Conservation (phyloP, 2,797 vertebrate species). For the Alfaro cultratus region DNA sequence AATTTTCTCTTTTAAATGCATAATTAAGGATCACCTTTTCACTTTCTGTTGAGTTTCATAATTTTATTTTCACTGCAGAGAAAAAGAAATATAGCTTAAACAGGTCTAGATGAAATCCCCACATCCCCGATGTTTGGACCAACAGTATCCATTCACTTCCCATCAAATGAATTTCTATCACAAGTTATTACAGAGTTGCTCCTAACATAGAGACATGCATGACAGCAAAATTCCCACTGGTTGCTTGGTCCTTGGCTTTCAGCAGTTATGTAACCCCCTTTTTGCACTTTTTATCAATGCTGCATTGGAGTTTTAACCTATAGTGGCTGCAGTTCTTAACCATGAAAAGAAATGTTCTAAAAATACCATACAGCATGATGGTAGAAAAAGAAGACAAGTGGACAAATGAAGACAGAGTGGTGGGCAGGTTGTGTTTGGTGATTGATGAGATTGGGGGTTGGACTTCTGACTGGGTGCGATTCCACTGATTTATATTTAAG, state of each 20-base stretch:
- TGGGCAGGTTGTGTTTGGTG: conserved; percentile 56
- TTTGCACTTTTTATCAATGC: neutral
- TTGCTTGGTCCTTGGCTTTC: neutral
- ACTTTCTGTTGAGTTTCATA: neutral
- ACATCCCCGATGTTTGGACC: neutral
- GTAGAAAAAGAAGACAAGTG: conserved; percentile 37
- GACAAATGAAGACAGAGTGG: conserved; percentile 61
- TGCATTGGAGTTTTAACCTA: neutral
- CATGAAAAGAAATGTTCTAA: conserved; percentile 9
- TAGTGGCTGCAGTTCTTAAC: neutral
- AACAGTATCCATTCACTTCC: neutral
- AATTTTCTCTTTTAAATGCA: conserved; percentile 1
- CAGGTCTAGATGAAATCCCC: neutral
- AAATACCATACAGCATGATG: conserved; percentile 22
- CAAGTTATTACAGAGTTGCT: neutral
- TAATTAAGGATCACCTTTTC: neutral
- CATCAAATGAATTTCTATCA: neutral
- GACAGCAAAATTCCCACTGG: conserved; percentile 4
- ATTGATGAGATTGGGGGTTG: conserved; percentile 74
- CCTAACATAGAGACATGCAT: neutral
- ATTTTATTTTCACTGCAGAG: neutral
- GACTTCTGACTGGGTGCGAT: conserved; percentile 66
- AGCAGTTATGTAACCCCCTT: conserved; percentile 2
- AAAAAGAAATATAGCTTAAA: neutral
- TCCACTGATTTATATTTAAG: conserved; percentile 80